Percentiles rank a stretch among this genome's conserved stretches.
Evolutionary conservation across 2,888 invertebrate species (phyloP).

Genomic region (Galeopsomyia nigrocyanea): DNA sequence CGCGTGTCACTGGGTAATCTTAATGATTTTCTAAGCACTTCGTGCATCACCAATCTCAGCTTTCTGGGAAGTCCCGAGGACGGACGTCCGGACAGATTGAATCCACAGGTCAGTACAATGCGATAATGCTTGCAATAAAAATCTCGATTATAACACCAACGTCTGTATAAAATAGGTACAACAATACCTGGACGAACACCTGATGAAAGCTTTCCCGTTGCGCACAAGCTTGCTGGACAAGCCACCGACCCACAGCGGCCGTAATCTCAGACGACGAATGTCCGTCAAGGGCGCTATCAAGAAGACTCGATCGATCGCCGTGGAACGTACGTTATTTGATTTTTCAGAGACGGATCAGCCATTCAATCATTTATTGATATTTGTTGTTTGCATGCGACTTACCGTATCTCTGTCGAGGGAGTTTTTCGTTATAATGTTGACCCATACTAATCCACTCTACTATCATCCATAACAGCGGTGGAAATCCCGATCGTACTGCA

Average conservation of each 20-base stretch:
- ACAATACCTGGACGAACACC: slow-evolving; percentile 87
- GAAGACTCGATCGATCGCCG: slow-evolving; percentile 93
- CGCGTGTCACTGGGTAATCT: slow-evolving; percentile 95
- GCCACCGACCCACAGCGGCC: slow-evolving; percentile 66
- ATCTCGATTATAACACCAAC: background rate
- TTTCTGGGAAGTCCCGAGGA: slow-evolving; percentile 95
- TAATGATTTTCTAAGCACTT: slow-evolving; percentile 95
- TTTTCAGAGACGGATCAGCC: background rate
- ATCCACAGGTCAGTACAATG: slow-evolving; percentile 60
- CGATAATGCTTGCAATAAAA: background rate
- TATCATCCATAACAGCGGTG: slow-evolving; percentile 49
- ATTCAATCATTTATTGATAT: slow-evolving; percentile 42
- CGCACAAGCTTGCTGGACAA: slow-evolving; percentile 78
- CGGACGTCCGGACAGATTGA: slow-evolving; percentile 83
- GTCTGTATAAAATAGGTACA: slow-evolving; percentile 77
- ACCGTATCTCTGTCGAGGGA: slow-evolving; percentile 13
- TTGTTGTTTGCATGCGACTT: slow-evolving; percentile 46
- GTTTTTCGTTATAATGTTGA: background rate
- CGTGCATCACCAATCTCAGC: slow-evolving; percentile 96
- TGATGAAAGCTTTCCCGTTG: slow-evolving; percentile 83
- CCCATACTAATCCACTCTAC: slow-evolving; percentile 50
- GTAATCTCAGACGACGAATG: slow-evolving; percentile 79
- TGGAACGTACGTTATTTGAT: slow-evolving; percentile 79
- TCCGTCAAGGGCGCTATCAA: slow-evolving; percentile 94
- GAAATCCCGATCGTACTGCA: slow-evolving; percentile 56